Percentiles rank a stretch among this genome's conserved stretches.
These are phyloP conservation scores for Pharmacophagus antenor DNA, from an alignment of 2,888 invertebrate genomes.

Conservation along the genomic window DNA sequence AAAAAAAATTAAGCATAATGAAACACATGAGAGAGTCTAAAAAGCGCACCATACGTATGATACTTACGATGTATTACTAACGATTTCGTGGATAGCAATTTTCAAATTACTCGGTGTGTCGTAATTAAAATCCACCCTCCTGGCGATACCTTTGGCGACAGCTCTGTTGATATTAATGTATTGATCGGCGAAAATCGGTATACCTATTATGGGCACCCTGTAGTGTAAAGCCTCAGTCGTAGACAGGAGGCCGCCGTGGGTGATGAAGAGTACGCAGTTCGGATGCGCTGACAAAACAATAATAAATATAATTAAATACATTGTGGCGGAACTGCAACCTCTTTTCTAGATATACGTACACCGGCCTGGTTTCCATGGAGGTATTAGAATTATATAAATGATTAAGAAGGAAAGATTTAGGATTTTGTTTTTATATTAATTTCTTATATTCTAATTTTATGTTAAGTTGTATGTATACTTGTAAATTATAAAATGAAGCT, in stretches of 20 bases:
- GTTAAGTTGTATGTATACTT: too few species aligned
- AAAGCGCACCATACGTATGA: too few species aligned
- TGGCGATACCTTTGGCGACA: conserved; percentile 41
- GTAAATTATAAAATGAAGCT: too few species aligned
- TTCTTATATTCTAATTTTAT: too few species aligned
- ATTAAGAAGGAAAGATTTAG: too few species aligned
- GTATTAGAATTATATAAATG: too few species aligned
- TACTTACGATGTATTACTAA: conserved; percentile 13
- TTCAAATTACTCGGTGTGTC: conserved; percentile 25
- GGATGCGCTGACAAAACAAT: conserved; percentile 43
- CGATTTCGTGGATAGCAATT: conserved; percentile 25
- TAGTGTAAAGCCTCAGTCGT: conserved; percentile 49
- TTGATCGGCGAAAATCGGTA: conserved; percentile 56
- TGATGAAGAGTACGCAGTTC: conserved; percentile 43
- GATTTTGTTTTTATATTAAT: too few species aligned
- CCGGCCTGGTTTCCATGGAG: too few species aligned
- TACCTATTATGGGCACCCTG: conserved; percentile 50
- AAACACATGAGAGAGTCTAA: too few species aligned
- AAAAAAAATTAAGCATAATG: background rate
- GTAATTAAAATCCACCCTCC: conserved; percentile 30
- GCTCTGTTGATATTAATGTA: conserved; percentile 52
- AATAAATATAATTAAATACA: background rate
- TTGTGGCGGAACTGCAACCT: too few species aligned
- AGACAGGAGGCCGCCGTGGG: conserved; percentile 53
- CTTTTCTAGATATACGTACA: too few species aligned